Conservation (phyloP, 2,797 vertebrate genomes). For the Alectoris magna region DNA sequence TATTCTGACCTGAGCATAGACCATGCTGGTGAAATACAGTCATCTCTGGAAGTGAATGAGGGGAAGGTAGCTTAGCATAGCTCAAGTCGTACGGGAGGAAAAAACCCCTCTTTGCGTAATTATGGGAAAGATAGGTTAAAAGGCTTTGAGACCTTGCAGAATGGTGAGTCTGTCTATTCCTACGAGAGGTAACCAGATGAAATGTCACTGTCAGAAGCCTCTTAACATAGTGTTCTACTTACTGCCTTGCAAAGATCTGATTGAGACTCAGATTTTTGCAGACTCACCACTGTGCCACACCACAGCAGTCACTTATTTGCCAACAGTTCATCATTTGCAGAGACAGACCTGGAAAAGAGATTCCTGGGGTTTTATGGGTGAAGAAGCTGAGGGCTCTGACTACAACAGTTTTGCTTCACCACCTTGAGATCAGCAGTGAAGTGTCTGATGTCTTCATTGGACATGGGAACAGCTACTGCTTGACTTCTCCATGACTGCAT, state of each 20-base stretch:
- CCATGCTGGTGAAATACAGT: neutral
- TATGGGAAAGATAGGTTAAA: neutral
- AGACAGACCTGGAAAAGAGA: neutral
- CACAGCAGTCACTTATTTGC: neutral
- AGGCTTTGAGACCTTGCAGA: neutral
- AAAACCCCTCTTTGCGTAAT: neutral
- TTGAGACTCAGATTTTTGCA: accelerated
- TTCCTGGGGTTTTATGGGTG: neutral
- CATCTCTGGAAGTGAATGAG: neutral
- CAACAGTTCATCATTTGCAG: neutral
- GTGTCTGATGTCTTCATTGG: accelerated
- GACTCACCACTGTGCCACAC: accelerated
- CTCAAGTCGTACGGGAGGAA: neutral
- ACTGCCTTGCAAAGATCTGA: neutral
- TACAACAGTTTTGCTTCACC: neutral
- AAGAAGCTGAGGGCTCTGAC: neutral
- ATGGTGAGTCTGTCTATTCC: neutral
- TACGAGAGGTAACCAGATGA: neutral
- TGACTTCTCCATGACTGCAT: neutral
- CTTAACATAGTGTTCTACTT: neutral
- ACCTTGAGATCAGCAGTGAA: accelerated
- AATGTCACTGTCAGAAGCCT: neutral
- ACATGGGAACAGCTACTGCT: accelerated
- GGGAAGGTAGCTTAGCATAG: neutral
- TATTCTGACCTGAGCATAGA: neutral